phyloP scores from a whole-genome alignment of 2,888 invertebrate species.

The Drosophila atroscutellata region DNA sequence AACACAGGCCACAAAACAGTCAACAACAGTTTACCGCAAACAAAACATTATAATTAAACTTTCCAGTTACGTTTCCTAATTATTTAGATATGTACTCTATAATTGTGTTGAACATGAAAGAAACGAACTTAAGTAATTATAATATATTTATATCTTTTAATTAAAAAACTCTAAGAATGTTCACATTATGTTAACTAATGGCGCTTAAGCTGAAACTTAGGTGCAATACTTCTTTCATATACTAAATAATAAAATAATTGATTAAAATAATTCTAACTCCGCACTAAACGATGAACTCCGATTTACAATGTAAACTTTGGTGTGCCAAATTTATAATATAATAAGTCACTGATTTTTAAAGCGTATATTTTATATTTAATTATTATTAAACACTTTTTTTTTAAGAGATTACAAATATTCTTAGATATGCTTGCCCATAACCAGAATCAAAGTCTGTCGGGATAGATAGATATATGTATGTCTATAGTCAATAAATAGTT shows the following conservation, averaged over 20 bases:
- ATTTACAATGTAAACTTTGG: not conserved
- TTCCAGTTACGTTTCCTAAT: no score
- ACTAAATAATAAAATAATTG: fast-evolving
- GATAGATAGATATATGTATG: not conserved
- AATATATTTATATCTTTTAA: not conserved
- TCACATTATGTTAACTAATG: not conserved
- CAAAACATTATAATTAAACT: not conserved
- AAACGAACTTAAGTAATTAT: not conserved
- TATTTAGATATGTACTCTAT: no score
- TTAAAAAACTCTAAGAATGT: not conserved
- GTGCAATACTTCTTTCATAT: not conserved
- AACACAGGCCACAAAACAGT: constrained; percentile 51
- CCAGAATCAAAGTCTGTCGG: no score
- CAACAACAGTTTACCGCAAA: not conserved
- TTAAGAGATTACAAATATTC: no score
- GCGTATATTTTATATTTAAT: not conserved
- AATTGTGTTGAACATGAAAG: not conserved
- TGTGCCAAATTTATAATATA: not conserved
- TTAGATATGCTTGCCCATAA: not conserved
- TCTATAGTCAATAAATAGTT: not conserved
- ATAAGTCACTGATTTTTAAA: not conserved
- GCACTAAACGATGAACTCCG: not conserved
- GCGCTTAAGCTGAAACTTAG: fast-evolving
- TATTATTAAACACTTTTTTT: not conserved
- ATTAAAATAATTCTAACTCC: not conserved